These are phyloP conservation scores for Scolanthus callimorphus DNA, from an alignment of 92 coral and sea anemone genomes.

Conservation along the genomic window DNA sequence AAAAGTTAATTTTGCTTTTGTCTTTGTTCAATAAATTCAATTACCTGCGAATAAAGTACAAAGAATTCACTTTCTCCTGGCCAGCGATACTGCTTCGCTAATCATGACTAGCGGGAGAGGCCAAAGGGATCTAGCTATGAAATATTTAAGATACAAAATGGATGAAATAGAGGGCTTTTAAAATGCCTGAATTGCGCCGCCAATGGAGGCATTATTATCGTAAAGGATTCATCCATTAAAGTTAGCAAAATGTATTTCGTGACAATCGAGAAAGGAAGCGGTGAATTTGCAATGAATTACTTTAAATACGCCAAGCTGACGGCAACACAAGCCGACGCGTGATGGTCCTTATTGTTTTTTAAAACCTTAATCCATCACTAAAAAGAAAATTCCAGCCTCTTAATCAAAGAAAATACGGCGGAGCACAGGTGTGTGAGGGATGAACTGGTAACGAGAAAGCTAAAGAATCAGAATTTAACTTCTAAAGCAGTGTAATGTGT, in stretches of 20 bases:
- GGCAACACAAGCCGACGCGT: no score
- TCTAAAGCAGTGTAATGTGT: not conserved
- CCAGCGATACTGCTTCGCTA: no score
- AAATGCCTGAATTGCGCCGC: not conserved
- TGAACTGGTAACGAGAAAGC: not conserved
- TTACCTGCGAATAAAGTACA: no score
- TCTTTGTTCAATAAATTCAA: no score
- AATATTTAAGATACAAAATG: no score
- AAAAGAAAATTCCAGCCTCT: not conserved
- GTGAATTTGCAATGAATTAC: not conserved
- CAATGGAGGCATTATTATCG: not conserved
- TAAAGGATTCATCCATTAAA: not conserved
- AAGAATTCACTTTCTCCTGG: no score
- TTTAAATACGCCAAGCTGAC: not conserved
- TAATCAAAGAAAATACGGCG: not conserved
- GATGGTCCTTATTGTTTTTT: no score
- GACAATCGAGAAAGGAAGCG: conserved; percentile 4
- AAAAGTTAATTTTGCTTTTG: no score
- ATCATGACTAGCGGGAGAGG: no score
- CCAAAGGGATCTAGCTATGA: no score
- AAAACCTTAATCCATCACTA: not conserved
- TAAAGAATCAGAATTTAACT: not conserved
- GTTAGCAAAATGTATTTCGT: not conserved
- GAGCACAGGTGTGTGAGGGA: not conserved
- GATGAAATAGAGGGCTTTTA: no score